These are phyloP conservation scores for Chitala chitala DNA, from an alignment of 2,113 vertebrate species.

Conservation along the genomic window DNA sequence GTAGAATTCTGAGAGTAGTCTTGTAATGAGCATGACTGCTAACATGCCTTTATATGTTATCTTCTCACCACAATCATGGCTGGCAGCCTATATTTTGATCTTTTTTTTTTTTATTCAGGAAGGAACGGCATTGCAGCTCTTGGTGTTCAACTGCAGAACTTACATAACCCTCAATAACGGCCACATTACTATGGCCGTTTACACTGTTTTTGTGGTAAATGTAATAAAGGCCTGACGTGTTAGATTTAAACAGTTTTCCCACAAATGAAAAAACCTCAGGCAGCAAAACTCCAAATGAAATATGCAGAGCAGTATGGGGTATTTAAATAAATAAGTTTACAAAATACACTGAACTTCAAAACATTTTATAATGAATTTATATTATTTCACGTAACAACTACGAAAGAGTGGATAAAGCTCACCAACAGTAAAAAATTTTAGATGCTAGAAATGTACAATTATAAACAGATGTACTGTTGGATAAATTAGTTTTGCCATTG, in stretches of 20 bases:
- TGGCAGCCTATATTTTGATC: conserved; percentile 12
- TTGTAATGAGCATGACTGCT: too few relatives aligned
- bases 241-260: neutral
- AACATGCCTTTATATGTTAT: neutral
- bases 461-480: too few relatives aligned
- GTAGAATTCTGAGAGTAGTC: too few relatives aligned
- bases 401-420: too few relatives aligned
- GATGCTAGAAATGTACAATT: too few relatives aligned
- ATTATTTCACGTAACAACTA: too few relatives aligned
- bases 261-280: neutral
- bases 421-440: too few relatives aligned
- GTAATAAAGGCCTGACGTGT: neutral
- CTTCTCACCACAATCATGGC: conserved; percentile 12
- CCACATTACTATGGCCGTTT: conserved; percentile 6
- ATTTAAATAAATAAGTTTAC: too few relatives aligned
- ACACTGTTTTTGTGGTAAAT: neutral
- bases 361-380: too few relatives aligned
- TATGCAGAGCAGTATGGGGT: neutral
- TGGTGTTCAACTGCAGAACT: conserved; percentile 20
- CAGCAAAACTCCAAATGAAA: neutral
- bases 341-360: too few relatives aligned
- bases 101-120: conserved; percentile 34
- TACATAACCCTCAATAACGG: conserved; percentile 36
- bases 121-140: conserved; percentile 33
- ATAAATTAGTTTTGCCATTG: too few relatives aligned